Evolutionary conservation across 2,888 invertebrate species (phyloP).

Genomic region (Operophtera brumata): DNA sequence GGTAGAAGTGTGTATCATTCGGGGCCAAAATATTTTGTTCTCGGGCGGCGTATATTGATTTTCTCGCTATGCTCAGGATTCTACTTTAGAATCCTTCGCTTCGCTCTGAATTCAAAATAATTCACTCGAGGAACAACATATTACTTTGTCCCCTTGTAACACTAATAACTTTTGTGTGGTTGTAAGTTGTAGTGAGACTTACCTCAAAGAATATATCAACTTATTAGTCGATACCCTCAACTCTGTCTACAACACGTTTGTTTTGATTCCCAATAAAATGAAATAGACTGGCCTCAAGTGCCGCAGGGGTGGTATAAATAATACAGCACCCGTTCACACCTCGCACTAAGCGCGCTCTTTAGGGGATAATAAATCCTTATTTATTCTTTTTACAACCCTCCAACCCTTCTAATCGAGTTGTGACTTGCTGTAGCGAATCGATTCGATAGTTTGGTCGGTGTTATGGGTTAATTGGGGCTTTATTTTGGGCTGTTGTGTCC

Average conservation of each 20-base stretch:
- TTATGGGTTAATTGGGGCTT: slow-evolving; percentile 24
- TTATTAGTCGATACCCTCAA: background rate
- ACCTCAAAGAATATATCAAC: background rate
- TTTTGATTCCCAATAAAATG: slow-evolving; percentile 70
- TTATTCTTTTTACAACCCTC: slow-evolving; percentile 75
- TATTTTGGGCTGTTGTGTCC: too few species aligned
- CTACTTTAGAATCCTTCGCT: too few species aligned
- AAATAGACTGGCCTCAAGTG: slow-evolving; percentile 70
- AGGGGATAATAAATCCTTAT: slow-evolving; percentile 80
- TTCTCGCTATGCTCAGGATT: too few species aligned
- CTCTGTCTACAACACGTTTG: slow-evolving; percentile 45
- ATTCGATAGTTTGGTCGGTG: slow-evolving; percentile 50
- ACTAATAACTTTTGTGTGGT: too few species aligned
- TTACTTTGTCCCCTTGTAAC: too few species aligned
- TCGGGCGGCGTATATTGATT: too few species aligned
- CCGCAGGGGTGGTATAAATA: slow-evolving; percentile 64
- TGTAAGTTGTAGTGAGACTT: background rate
- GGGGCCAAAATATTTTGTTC: too few species aligned
- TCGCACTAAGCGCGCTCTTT: slow-evolving; percentile 71
- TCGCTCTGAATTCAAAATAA: too few species aligned
- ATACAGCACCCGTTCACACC: slow-evolving; percentile 75
- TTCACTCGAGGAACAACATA: too few species aligned
- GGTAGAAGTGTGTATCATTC: too few species aligned
- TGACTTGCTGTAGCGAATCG: slow-evolving; percentile 69
- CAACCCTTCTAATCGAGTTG: slow-evolving; percentile 72